Evolutionary conservation across 1,140 invertebrate genomes (phyloP).

Genomic region (Babylonia areolata): DNA sequence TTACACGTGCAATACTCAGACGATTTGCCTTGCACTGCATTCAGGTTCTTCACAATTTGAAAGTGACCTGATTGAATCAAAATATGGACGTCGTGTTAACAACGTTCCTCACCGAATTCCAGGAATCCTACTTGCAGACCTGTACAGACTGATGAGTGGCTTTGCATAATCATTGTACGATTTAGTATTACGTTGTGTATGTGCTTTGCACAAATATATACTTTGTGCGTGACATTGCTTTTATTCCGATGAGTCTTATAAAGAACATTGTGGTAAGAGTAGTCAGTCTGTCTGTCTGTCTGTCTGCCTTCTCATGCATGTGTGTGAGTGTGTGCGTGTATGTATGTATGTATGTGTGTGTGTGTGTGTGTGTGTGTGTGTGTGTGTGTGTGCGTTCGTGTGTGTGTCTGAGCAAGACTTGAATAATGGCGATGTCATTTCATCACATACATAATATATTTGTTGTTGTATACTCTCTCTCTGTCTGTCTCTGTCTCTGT

Average conservation of each 20-base stretch:
- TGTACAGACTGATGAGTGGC: no score
- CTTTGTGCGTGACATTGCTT: neutral
- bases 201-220: neutral
- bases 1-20: no score
- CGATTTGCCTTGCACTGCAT: no score
- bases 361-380: slow-evolving; percentile 15
- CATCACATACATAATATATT: no score
- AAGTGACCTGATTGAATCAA: no score
- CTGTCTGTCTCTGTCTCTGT: neutral
- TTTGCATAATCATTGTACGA: no score
- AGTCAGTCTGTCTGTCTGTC: neutral
- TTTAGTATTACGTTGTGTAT: neutral
- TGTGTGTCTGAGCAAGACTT: neutral
- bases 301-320: neutral
- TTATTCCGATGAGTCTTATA: neutral
- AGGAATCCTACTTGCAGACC: no score
- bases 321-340: slow-evolving; percentile 5
- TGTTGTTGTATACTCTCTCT: neutral
- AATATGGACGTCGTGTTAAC: no score
- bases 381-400: neutral
- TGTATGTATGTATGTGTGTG: slow-evolving; percentile 13
- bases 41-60: no score
- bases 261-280: neutral
- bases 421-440: no score
- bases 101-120: no score